Evolutionary conservation across 2,113 vertebrate genomes (phyloP).

Genomic region (Macquaria australasica): DNA sequence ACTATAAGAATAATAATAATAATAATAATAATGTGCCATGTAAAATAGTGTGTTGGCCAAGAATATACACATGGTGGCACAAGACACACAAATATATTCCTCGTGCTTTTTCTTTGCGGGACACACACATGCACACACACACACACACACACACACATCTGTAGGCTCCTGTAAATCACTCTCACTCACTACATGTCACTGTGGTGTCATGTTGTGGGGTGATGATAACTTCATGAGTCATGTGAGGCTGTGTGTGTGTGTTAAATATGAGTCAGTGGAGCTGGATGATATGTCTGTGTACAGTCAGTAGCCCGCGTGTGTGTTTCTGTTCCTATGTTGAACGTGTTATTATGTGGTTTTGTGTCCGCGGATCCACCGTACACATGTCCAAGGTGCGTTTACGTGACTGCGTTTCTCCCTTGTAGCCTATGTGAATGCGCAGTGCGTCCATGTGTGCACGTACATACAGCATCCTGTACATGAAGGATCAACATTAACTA

Average conservation of each 20-base stretch:
- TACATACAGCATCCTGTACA: neutral
- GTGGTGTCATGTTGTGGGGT: neutral
- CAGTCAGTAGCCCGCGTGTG: neutral
- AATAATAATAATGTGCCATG: no score
- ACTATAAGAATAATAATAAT: no score
- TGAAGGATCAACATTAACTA: neutral
- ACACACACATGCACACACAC: neutral
- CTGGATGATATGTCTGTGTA: no score
- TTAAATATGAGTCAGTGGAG: neutral
- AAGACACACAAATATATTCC: neutral
- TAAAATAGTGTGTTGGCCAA: neutral
- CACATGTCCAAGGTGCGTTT: neutral
- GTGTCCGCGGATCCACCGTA: neutral
- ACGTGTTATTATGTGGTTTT: no score
- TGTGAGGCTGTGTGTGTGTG: neutral
- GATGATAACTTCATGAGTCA: neutral
- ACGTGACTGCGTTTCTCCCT: neutral
- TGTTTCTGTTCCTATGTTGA: neutral
- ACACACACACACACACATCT: neutral
- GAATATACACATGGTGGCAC: slow-evolving; percentile 6
- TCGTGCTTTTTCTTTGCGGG: neutral
- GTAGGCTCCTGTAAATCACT: no score
- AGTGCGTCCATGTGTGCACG: neutral
- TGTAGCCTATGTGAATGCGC: neutral
- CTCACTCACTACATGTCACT: neutral